A percentile compares a stretch with the other conserved stretches of the same genome.
phyloP scores from a whole-genome alignment of 2,888 invertebrate species.

The Eueremaeus valkanovi region DNA sequence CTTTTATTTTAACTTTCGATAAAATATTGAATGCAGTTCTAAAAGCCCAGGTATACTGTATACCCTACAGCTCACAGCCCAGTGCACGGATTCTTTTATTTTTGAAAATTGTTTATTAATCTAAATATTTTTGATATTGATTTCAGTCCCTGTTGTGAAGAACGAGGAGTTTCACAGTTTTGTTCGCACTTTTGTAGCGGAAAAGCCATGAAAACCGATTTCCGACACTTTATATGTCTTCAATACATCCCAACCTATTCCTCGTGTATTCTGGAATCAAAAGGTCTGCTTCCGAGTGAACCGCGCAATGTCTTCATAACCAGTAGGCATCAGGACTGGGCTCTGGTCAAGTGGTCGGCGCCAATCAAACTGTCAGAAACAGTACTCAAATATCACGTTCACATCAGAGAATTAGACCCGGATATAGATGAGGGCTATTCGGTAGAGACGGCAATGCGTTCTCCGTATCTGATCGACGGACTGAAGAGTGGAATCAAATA shows the following conservation, averaged over 20 bases:
- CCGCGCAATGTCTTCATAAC: conserved; percentile 65
- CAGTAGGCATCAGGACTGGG: conserved; percentile 70
- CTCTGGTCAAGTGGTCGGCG: conserved; percentile 71
- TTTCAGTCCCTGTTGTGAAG: conserved; percentile 67
- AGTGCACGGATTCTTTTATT: no score
- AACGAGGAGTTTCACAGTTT: conserved; percentile 67
- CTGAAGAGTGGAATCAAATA: conserved; percentile 64
- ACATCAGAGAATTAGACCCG: conserved; percentile 44
- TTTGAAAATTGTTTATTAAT: no score
- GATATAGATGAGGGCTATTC: conserved; percentile 44
- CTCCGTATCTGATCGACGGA: conserved; percentile 70
- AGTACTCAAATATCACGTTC: conserved; percentile 44
- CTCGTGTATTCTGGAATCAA: conserved; percentile 76
- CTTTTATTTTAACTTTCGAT: no score
- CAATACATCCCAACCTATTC: conserved; percentile 75
- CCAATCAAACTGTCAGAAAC: conserved; percentile 54
- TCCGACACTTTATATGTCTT: conserved; percentile 75
- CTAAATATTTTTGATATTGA: neutral
- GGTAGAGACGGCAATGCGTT: conserved; percentile 40
- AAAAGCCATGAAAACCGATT: conserved; percentile 67
- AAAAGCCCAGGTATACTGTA: no score
- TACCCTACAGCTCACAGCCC: no score
- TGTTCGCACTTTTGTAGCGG: conserved; percentile 75
- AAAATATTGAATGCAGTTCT: no score
- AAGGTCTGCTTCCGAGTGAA: conserved; percentile 72